These are phyloP conservation scores for Trematomus loennbergii DNA, from an alignment of 2,113 vertebrate species.

Conservation along the genomic window DNA sequence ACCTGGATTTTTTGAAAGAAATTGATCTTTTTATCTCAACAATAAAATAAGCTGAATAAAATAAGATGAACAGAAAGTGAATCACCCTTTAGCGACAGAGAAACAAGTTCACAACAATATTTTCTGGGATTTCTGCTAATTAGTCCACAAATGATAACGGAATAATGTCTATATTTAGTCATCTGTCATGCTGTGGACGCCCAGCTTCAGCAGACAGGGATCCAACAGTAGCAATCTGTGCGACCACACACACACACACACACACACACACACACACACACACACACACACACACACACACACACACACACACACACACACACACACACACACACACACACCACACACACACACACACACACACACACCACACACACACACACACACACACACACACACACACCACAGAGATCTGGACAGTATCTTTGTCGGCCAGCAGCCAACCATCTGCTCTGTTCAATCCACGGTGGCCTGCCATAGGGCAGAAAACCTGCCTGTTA, in stretches of 20 bases:
- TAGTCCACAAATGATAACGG: too few species aligned
- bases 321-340: conserved; percentile 25
- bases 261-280: conserved; percentile 9
- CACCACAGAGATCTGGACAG: not conserved
- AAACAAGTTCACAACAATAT: too few species aligned
- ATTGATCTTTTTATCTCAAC: not conserved
- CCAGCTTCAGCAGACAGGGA: not conserved
- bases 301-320: conserved; percentile 22
- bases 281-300: conserved; percentile 7
- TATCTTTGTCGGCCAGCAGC: too few species aligned
- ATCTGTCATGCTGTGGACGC: too few species aligned
- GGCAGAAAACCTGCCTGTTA: conserved; percentile 27
- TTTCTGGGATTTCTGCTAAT: too few species aligned
- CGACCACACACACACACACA: too few species aligned
- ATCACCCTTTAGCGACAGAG: too few species aligned
- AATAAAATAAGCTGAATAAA: not conserved
- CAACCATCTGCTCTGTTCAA: conserved; percentile 27
- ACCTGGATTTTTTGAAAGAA: not conserved
- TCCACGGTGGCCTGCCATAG: too few species aligned
- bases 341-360: conserved; percentile 6
- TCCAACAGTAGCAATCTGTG: conserved; percentile 42
- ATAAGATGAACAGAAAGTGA: not conserved
- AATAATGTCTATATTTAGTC: too few species aligned
- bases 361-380: conserved; percentile 16
- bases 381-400: conserved; percentile 20